These are phyloP conservation scores for Microcebus ravelobensis DNA, from an alignment of 2,113 vertebrate species.

Conservation along the genomic window DNA sequence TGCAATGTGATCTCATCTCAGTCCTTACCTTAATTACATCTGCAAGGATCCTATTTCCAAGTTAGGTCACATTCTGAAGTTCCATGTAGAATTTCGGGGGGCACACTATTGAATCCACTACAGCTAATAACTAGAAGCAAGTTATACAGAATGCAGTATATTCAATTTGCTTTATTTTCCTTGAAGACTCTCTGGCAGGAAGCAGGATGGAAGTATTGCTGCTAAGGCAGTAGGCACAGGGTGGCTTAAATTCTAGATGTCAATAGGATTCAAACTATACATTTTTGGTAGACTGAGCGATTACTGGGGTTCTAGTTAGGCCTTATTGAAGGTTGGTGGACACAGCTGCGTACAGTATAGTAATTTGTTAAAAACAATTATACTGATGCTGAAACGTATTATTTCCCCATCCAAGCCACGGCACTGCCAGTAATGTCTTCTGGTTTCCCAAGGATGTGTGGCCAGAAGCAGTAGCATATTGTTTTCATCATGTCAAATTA, in stretches of 20 bases:
- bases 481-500: slow-evolving; percentile 56
- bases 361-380: slow-evolving; percentile 67
- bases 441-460: slow-evolving; percentile 63
- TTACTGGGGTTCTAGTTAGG: background rate
- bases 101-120: background rate
- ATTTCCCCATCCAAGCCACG: background rate
- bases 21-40: background rate
- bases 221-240: background rate
- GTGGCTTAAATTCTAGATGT: background rate
- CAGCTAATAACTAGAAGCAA: background rate
- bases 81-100: background rate
- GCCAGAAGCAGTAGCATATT: slow-evolving; percentile 50
- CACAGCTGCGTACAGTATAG: slow-evolving; percentile 59
- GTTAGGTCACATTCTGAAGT: background rate
- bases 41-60: background rate
- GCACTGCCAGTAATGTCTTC: background rate
- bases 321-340: background rate
- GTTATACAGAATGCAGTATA: background rate
- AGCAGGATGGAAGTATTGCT: background rate
- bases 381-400: background rate
- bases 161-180: background rate
- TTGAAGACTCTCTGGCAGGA: background rate
- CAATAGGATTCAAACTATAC: background rate
- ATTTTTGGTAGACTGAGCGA: background rate
- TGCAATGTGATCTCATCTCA: background rate